Conservation (phyloP, 2,113 vertebrate species). For the Esox niger region DNA sequence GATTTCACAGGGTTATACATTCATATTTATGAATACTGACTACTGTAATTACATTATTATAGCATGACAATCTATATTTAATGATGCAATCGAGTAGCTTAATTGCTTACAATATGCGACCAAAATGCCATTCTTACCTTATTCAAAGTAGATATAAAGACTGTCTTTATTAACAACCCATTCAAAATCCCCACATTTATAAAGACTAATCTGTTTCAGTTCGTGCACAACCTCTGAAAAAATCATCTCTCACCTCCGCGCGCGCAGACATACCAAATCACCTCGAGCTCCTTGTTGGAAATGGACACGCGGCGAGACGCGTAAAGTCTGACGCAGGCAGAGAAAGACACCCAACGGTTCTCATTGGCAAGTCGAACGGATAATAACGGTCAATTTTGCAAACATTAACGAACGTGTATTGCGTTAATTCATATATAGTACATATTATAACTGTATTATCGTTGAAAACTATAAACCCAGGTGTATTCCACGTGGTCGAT, state of each 20-base stretch:
- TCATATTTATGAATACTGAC: background rate
- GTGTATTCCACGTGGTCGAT: slow-evolving; percentile 49
- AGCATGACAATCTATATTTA: background rate
- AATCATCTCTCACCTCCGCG: slow-evolving; percentile 53
- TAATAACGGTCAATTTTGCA: slow-evolving; percentile 36
- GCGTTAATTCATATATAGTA: background rate
- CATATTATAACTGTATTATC: background rate
- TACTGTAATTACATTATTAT: background rate
- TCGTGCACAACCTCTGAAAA: slow-evolving; percentile 30
- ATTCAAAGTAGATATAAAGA: background rate
- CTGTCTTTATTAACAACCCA: background rate
- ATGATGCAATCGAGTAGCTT: background rate
- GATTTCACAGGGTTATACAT: background rate
- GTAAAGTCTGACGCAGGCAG: slow-evolving; percentile 67
- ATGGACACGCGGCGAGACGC: slow-evolving; percentile 50
- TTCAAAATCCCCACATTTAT: background rate
- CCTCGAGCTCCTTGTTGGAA: slow-evolving; percentile 34
- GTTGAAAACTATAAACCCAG: background rate
- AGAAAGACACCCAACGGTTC: slow-evolving; percentile 22
- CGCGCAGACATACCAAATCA: slow-evolving; percentile 42
- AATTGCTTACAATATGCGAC: background rate
- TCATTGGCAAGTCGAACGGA: slow-evolving; percentile 37
- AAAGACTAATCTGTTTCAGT: slow-evolving; percentile 36
- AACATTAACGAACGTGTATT: background rate
- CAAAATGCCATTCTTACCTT: slow-evolving; percentile 43